Percentiles rank a stretch among this genome's conserved stretches.
phyloP scores from a whole-genome alignment of 2,113 vertebrate species.

The Corydoras sp. region DNA sequence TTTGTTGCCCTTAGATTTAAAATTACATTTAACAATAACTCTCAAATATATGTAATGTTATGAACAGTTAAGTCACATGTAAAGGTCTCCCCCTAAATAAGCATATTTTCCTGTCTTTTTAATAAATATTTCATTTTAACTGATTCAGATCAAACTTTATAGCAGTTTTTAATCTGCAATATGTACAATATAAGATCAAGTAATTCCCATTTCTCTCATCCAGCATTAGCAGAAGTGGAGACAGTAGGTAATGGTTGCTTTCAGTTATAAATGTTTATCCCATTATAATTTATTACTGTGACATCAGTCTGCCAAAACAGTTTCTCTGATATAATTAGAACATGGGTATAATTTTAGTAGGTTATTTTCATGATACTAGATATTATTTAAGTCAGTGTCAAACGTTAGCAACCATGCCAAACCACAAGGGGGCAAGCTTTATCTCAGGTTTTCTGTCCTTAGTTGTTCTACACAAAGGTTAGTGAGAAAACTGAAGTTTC shows the following conservation, averaged over 20 bases:
- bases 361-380: not conserved
- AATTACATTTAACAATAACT: conserved; percentile 46
- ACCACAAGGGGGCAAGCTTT: conserved; percentile 53
- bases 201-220: too few species aligned
- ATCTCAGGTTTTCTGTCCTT: conserved; percentile 6
- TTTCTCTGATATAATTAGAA: too few species aligned
- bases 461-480: not conserved
- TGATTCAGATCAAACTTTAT: not conserved
- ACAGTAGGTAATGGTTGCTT: too few species aligned
- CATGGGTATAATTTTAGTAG: not conserved
- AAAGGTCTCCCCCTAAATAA: not conserved
- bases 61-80: not conserved
- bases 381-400: conserved; percentile 13
- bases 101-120: too few species aligned
- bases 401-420: conserved; percentile 34
- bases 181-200: too few species aligned
- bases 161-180: too few species aligned
- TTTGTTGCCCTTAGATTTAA: not conserved
- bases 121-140: not conserved
- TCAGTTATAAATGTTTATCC: too few species aligned
- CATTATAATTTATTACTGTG: too few species aligned
- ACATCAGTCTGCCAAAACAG: too few species aligned
- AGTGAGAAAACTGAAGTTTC: conserved; percentile 11
- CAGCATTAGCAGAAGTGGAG: too few species aligned
- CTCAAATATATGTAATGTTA: conserved; percentile 49